These are phyloP conservation scores for Ceuthmochares aereus DNA, from an alignment of 2,113 vertebrate genomes.

Conservation along the genomic window DNA sequence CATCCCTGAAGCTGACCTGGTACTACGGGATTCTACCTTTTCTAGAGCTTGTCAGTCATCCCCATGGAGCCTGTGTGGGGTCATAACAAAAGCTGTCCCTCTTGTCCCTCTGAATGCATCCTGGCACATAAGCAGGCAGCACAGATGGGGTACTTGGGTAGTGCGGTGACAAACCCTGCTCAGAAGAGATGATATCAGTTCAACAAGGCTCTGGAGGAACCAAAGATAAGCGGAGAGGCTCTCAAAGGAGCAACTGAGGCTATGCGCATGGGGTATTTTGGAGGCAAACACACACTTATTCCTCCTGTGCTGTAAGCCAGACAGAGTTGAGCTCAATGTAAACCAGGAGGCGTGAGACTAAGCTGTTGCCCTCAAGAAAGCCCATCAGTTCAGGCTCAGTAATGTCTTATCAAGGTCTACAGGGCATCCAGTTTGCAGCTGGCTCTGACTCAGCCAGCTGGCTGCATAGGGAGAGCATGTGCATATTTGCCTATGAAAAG, in stretches of 20 bases:
- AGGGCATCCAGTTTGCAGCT: neutral
- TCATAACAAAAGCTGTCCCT: neutral
- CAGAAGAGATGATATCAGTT: neutral
- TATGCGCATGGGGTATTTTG: rapidly evolving
- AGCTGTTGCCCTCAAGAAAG: neutral
- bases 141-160: neutral
- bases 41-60: neutral
- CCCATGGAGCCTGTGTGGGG: neutral
- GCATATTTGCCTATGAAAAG: neutral
- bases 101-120: neutral
- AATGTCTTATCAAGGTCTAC: neutral
- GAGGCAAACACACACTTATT: neutral
- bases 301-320: neutral
- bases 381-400: neutral
- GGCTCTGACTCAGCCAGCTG: neutral
- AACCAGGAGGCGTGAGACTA: neutral
- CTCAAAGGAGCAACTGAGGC: neutral
- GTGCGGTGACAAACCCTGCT: neutral
- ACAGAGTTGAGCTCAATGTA: neutral
- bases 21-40: neutral
- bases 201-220: neutral
- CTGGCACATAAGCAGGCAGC: neutral
- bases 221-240: neutral
- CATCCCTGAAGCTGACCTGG: neutral
- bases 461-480: neutral